These are phyloP conservation scores for Sparus aurata DNA, from an alignment of 2,797 vertebrate species.

Conservation along the genomic window DNA sequence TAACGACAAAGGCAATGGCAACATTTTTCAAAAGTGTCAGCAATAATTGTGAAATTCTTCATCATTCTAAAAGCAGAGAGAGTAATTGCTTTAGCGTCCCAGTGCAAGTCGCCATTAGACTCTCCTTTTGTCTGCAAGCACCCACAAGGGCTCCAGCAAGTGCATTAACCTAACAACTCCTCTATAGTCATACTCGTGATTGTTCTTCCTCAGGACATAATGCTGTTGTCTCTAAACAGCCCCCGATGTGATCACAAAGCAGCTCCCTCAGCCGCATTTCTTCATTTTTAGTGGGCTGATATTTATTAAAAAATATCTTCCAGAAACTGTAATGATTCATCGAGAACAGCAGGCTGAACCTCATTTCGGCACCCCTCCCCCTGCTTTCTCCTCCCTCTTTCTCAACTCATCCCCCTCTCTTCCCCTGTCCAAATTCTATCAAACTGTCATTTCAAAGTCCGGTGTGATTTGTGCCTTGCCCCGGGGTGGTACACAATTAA, in stretches of 20 bases:
- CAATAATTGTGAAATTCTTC: constrained; percentile 20
- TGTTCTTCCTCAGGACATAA: constrained; percentile 41
- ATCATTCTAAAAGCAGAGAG: constrained; percentile 54
- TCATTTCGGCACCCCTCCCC: constrained; percentile 17
- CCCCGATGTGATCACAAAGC: constrained; percentile 37
- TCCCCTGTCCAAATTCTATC: constrained; percentile 77
- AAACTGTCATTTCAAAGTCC: constrained; percentile 82
- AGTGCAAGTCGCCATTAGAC: constrained; percentile 42
- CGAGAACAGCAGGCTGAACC: constrained; percentile 61
- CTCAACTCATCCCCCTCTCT: constrained; percentile 31
- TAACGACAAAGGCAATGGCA: neutral
- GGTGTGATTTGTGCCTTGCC: constrained; percentile 80
- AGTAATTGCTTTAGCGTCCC: constrained; percentile 62
- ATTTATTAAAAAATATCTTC: constrained; percentile 61
- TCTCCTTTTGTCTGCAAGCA: constrained; percentile 64
- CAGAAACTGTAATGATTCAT: constrained; percentile 61
- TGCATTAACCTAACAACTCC: constrained; percentile 69
- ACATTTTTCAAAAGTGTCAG: constrained; percentile 11
- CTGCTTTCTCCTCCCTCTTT: neutral
- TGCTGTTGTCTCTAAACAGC: constrained; percentile 33
- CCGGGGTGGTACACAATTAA: constrained; percentile 86
- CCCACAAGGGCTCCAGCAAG: constrained; percentile 44
- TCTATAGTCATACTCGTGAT: constrained; percentile 20
- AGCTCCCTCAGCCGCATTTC: constrained; percentile 34
- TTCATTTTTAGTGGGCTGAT: constrained; percentile 42